These are phyloP conservation scores for Phoenoteleia sp. DNA, from an alignment of 2,888 invertebrate species.

Conservation along the genomic window DNA sequence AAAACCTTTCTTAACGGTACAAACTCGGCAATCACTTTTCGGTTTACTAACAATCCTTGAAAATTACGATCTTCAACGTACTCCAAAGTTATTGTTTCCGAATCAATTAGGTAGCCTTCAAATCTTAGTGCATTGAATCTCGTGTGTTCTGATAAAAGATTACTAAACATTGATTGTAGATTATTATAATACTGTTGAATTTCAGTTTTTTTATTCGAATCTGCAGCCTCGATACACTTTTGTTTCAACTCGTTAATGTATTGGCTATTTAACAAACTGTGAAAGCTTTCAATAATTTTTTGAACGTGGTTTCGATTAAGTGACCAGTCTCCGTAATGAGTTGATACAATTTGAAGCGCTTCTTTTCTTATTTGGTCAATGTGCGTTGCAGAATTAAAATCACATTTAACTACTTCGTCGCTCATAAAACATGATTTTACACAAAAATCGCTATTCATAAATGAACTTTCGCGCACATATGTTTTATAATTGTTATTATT, in stretches of 20 bases:
- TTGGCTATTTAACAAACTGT: not conserved
- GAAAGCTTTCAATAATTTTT: not conserved
- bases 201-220: not conserved
- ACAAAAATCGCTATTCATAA: too few species aligned
- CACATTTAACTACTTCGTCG: too few species aligned
- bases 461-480: too few species aligned
- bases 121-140: not conserved
- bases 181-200: not conserved
- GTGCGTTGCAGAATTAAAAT: too few species aligned
- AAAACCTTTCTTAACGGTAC: constrained; percentile 21
- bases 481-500: too few species aligned
- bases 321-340: constrained; percentile 26
- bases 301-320: constrained; percentile 20
- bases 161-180: constrained; percentile 14
- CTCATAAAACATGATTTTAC: too few species aligned
- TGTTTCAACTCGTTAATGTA: too few species aligned
- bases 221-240: too few species aligned
- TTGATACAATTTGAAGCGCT: constrained; percentile 5
- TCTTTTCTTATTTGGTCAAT: too few species aligned
- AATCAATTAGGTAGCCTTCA: constrained; percentile 1
- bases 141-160: constrained; percentile 8
- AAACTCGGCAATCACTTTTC: constrained; percentile 9
- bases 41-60: constrained; percentile 5
- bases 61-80: not conserved
- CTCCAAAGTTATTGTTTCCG: constrained; percentile 16